Evolutionary conservation across 2,888 invertebrate genomes (phyloP).

Genomic region (Sylvicola fuscatus): DNA sequence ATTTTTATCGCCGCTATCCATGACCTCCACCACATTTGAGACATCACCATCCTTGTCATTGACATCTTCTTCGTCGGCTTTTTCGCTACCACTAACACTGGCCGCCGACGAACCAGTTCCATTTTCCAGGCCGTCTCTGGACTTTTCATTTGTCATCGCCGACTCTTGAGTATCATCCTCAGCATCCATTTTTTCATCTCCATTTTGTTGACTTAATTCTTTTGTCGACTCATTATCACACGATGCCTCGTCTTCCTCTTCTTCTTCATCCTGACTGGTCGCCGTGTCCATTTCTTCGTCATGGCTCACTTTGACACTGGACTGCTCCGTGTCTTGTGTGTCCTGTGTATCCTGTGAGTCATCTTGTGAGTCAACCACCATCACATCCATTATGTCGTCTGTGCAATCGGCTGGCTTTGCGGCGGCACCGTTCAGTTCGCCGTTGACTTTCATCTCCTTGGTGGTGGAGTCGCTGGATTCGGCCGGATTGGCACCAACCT

Average conservation of each 20-base stretch:
- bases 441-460: conserved; percentile 15
- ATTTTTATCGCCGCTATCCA: conserved; percentile 4
- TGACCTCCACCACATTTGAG: conserved; percentile 7
- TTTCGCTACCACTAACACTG: conserved; percentile 5
- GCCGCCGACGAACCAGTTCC: too few species aligned
- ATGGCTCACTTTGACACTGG: conserved; percentile 8
- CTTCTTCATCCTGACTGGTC: conserved; percentile 11
- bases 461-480: conserved; percentile 8
- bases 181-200: too few species aligned
- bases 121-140: too few species aligned
- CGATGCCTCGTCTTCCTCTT: conserved; percentile 8
- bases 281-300: conserved; percentile 17
- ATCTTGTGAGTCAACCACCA: conserved; percentile 11
- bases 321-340: conserved; percentile 3
- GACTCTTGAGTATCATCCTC: too few species aligned
- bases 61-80: conserved; percentile 8
- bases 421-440: conserved; percentile 13
- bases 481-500: conserved; percentile 12
- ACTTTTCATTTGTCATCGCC: too few species aligned
- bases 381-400: conserved; percentile 7
- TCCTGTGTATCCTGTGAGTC: conserved; percentile 9
- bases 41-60: conserved; percentile 12
- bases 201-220: too few species aligned
- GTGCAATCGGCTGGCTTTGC: conserved; percentile 8
- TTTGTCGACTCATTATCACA: too few species aligned